Evolutionary conservation across 2,888 invertebrate species (phyloP).

Genomic region (Drosophila longiperda): DNA sequence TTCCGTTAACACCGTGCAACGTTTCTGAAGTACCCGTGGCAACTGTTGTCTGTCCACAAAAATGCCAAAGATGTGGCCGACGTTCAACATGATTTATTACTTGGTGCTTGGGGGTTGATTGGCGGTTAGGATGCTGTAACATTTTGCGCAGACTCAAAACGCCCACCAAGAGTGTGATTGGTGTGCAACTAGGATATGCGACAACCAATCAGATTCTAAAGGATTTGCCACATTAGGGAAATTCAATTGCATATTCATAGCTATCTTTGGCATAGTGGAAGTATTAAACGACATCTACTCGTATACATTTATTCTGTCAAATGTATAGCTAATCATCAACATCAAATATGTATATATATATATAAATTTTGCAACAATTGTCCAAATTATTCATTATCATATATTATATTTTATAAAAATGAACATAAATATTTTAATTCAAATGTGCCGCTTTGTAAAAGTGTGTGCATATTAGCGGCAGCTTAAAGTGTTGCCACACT

Average conservation of each 20-base stretch:
- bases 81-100: slow-evolving; percentile 34
- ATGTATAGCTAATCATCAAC: neutral
- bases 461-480: slow-evolving; percentile 14
- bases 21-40: slow-evolving; percentile 61
- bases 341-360: neutral
- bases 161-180: slow-evolving; percentile 61
- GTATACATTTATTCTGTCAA: neutral
- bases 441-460: slow-evolving; percentile 13
- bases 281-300: neutral
- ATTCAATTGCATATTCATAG: neutral
- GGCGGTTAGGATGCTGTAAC: slow-evolving; percentile 53
- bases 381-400: neutral
- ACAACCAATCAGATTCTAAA: slow-evolving; percentile 38
- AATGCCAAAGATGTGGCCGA: slow-evolving; percentile 28
- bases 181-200: slow-evolving; percentile 9
- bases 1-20: slow-evolving; percentile 65
- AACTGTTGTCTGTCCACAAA: slow-evolving; percentile 51
- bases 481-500: slow-evolving; percentile 2
- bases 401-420: neutral
- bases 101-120: slow-evolving; percentile 50
- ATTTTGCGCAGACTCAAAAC: slow-evolving; percentile 71
- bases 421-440: neutral
- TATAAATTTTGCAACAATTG: too few species aligned
- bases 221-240: neutral
- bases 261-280: neutral